Evolutionary conservation across 1,140 invertebrate genomes (phyloP), one percentile per base, ranked within the genome.

Genomic region (Sycophila sp.): DNA sequence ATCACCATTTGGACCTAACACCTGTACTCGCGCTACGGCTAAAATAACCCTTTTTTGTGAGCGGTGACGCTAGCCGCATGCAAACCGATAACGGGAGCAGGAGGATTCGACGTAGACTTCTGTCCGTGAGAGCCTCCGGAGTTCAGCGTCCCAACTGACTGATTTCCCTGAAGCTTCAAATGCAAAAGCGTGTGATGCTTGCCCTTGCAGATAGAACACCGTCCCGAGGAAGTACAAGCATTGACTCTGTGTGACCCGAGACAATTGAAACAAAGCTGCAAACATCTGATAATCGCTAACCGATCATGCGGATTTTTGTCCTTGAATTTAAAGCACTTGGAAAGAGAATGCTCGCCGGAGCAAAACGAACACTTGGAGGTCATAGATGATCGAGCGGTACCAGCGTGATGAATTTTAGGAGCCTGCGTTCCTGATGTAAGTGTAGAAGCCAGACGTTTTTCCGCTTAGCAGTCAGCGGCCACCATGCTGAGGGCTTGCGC

Each of bases 211-310:
- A 7, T 36, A 2, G 11, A 15, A 47, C 64, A 72, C 2, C 64
- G 38, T 13, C 42, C 17, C 13, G 26, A 26, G 5, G 71, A 62
- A 8, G 13, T 24, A 19, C 71, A 72, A 2, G n/a, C 36, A 1
- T 17, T 24, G 4, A 6, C 11, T 15, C 19, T 30, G 38, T 72
- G 71, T 2, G 4, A 10, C 3, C 56, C 58, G 3, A 72, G 28
- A n/a, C 71, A 72, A 63, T 67, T 72, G 24, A 72, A 72, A 24
- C 71, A 68, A 13, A 68, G 22, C 10, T 45, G 42, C 5, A 63
- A 28, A 10, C 17, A 17, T 53, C 45, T 32, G 10, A 55, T 47
- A n/a, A 7, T n/a, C 10, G 2, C 4, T 2, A 13, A 17, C 2
- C 58, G 63, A 28, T 72, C 63, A 24, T 22, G n/a, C 11, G 64